Percentiles rank a stretch among this genome's conserved stretches.
These are phyloP conservation scores for Meteorus cinctellus DNA, from an alignment of 2,888 invertebrate species.

Conservation along the genomic window DNA sequence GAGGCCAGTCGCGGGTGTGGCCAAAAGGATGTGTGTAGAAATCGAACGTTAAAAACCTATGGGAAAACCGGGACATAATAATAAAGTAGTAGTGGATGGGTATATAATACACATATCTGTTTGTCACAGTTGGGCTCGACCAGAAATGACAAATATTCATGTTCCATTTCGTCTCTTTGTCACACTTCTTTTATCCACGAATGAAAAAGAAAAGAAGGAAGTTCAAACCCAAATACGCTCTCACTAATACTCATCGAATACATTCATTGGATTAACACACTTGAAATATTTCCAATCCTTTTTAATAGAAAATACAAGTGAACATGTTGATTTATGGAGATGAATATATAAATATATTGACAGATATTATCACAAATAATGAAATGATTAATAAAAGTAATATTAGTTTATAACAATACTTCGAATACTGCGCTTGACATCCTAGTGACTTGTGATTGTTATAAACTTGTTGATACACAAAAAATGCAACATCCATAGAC, in stretches of 20 bases:
- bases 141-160: not conserved
- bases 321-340: not conserved
- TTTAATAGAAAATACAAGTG: not conserved
- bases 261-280: not conserved
- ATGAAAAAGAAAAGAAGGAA: not conserved
- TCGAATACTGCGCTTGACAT: slow-evolving; percentile 11
- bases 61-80: slow-evolving; percentile 37
- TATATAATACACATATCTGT: not conserved
- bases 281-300: not conserved
- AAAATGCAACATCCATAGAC: not conserved
- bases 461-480: not conserved
- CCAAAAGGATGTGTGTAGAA: slow-evolving; percentile 64
- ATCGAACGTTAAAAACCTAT: slow-evolving; percentile 54
- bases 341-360: not conserved
- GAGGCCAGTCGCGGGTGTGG: slow-evolving; percentile 57
- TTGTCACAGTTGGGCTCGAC: slow-evolving; percentile 11
- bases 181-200: slow-evolving; percentile 9
- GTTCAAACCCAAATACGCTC: not conserved
- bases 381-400: not conserved
- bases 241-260: not conserved
- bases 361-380: not conserved
- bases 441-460: not conserved
- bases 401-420: not conserved
- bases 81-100: not conserved
- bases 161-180: slow-evolving; percentile 16